Base-by-base conservation (phyloP, 2,797 vertebrate species). In the Betta splendens region DNA sequence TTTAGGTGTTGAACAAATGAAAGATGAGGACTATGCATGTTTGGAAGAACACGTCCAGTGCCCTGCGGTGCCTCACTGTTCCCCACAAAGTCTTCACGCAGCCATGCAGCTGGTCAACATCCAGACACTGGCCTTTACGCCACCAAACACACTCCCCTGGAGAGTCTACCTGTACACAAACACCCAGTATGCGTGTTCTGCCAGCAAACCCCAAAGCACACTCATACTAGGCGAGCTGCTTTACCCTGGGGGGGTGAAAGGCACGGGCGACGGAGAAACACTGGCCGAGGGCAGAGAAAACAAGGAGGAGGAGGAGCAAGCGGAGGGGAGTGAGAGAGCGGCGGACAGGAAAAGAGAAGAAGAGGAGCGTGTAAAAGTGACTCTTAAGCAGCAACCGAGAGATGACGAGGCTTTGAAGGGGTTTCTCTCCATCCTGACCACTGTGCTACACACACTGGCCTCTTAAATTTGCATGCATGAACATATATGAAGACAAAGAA, bases 111-210 rank as follows among this genome's bases (percentile, higher is more conserved):
- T 96, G 5, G 89, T 97, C 70, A 94, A 97, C 74, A 93, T 98
- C 87, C 96, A 97, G 80, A 92, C 94, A 1, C 85, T 99, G 39
- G 97, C 97, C 4, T 93, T 95, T 89, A 98, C 94, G 15, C 93
- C 85, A 3, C 74, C 87, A 1, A 87, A 91, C 9, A 66, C 87
- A 0, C 82, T 84, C 38, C 94, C 94, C 0, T 99, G 97, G 97
- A 97, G 94, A 66, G 94, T 94, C 38, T 99, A 96, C 78, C 85
- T 98, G 58, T 94, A 93, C 65, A 94, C 94, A 18, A 93, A 92
- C 59, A 77, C 87, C 7, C 58, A 47, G 18, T 77, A 15, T 72
- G 78, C 7, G 50, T 79, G 3, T 73, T 63, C 69, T 81, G 88
- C 0, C 86, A 86, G 42, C 88, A 80, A 56, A 35, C 75, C 7